Conservation (phyloP, 2,113 vertebrate species). For the Pterocles burchelli region DNA sequence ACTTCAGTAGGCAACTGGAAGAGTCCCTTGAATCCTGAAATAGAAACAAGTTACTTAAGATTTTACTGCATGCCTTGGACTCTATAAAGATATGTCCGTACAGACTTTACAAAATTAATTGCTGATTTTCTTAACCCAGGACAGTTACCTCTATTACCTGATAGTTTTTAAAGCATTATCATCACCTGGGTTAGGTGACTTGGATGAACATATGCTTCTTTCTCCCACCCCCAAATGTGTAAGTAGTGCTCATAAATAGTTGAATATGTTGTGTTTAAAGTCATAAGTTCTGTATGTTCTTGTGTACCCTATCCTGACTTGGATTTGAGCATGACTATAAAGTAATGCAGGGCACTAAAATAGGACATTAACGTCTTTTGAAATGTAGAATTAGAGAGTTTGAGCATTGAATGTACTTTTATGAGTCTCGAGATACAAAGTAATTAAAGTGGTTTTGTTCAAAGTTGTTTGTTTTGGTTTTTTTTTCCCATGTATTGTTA, state of each 20-base stretch:
- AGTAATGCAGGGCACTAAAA: not conserved
- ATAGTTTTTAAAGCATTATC: not conserved
- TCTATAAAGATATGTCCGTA: not conserved
- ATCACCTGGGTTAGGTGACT: not conserved
- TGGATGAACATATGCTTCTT: not conserved
- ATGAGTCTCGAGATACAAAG: not conserved
- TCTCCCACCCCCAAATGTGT: not conserved
- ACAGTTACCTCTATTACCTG: not conserved
- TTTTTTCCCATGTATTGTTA: not conserved
- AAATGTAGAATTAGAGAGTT: not conserved
- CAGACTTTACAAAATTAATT: not conserved
- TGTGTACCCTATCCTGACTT: not conserved
- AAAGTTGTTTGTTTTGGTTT: not conserved
- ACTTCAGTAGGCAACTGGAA: not conserved
- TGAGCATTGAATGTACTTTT: not conserved
- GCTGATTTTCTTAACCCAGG: not conserved
- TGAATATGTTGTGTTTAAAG: not conserved
- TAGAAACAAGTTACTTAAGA: not conserved
- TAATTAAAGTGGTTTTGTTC: slow-evolving; percentile 34
- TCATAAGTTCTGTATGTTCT: not conserved
- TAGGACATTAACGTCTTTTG: not conserved
- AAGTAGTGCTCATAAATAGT: not conserved
- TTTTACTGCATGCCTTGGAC: not conserved
- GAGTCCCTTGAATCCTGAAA: not conserved
- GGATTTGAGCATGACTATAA: not conserved